Percentiles rank a stretch among this genome's conserved stretches.
Conservation (phyloP, 2,888 invertebrate genomes). For the Elaeidobius kamerunicus region DNA sequence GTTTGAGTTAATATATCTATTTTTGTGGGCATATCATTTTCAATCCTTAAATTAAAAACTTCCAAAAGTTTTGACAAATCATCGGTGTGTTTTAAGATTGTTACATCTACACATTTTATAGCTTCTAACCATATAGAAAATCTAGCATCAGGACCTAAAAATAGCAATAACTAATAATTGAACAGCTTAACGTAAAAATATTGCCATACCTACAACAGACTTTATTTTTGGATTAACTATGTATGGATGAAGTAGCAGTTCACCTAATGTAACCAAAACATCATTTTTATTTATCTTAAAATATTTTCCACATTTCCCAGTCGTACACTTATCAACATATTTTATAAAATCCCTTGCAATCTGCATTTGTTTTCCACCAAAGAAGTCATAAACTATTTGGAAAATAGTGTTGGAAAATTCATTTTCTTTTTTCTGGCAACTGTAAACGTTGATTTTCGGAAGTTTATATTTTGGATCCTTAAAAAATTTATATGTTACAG, state of each 20-base stretch:
- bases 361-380: slow-evolving; percentile 19
- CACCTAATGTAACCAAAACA: slow-evolving; percentile 33
- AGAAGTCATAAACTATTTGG: slow-evolving; percentile 24
- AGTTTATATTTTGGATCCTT: slow-evolving; percentile 1
- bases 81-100: slow-evolving; percentile 17
- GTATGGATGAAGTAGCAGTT: slow-evolving; percentile 29
- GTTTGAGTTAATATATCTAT: slow-evolving; percentile 8
- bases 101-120: slow-evolving; percentile 29
- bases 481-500: too few species aligned
- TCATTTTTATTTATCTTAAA: slow-evolving; percentile 34
- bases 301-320: slow-evolving; percentile 31
- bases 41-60: slow-evolving; percentile 29
- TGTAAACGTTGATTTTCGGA: slow-evolving; percentile 30
- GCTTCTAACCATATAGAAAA: slow-evolving; percentile 32
- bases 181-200: too few species aligned
- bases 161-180: background rate
- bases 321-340: slow-evolving; percentile 33
- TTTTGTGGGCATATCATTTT: slow-evolving; percentile 15
- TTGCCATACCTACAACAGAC: background rate
- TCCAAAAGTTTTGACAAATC: slow-evolving; percentile 29
- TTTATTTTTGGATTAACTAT: slow-evolving; percentile 23
- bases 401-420: slow-evolving; percentile 14
- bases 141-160: background rate
- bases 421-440: slow-evolving; percentile 23
- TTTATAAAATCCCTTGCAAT: slow-evolving; percentile 23